A percentile compares a stretch with the other conserved stretches of the same genome.
phyloP scores from a whole-genome alignment of 2,797 vertebrate genomes.

The Helostoma temminkii region DNA sequence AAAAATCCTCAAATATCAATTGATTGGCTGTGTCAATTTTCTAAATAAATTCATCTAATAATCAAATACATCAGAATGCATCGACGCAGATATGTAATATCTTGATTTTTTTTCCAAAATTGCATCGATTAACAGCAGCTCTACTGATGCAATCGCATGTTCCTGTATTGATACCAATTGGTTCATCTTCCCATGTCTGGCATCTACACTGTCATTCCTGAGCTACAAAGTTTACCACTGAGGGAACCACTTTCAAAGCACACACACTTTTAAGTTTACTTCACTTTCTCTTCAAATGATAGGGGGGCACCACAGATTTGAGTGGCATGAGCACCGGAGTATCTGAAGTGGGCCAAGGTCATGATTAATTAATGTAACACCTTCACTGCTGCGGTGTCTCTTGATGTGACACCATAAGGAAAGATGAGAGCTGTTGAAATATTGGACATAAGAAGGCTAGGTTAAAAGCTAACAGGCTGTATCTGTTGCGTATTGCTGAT shows the following conservation, averaged over 20 bases:
- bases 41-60: no score
- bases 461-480: conserved; percentile 11
- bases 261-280: conserved; percentile 7
- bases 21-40: no score
- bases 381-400: conserved; percentile 57
- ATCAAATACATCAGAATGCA: no score
- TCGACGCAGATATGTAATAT: no score
- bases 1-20: no score
- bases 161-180: no score
- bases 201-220: neutral
- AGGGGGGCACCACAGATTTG: conserved; percentile 12
- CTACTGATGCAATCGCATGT: no score
- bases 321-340: conserved; percentile 22
- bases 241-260: conserved; percentile 28
- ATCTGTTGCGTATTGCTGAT: neutral
- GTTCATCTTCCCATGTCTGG: no score
- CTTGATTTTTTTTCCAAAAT: no score
- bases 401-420: conserved; percentile 58
- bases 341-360: conserved; percentile 46
- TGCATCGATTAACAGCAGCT: no score
- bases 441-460: conserved; percentile 1
- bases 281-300: conserved; percentile 13
- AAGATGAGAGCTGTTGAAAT: conserved; percentile 46
- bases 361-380: conserved; percentile 71
- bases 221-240: neutral